These are phyloP conservation scores for Pseudomyrmex pallidus DNA, from an alignment of 1,140 invertebrate genomes.

Conservation along the genomic window DNA sequence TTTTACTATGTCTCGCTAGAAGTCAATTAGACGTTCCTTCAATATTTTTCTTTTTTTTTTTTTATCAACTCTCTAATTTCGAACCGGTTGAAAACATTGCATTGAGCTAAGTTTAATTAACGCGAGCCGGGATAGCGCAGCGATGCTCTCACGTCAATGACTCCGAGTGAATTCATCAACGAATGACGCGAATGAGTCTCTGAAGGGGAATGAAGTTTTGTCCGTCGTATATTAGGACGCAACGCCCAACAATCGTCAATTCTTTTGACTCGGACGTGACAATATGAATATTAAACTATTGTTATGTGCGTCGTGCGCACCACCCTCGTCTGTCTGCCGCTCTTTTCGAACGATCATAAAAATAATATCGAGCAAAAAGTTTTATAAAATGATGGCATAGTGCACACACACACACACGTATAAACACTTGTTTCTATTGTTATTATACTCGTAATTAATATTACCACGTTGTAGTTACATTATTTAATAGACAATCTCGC, in stretches of 20 bases:
- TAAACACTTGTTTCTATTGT: not conserved
- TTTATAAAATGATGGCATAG: not conserved
- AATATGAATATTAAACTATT: constrained; percentile 62
- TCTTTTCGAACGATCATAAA: not conserved
- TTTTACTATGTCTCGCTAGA: not conserved
- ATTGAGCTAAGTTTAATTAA: constrained; percentile 54
- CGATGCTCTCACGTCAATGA: constrained; percentile 52
- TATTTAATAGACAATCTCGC: not conserved
- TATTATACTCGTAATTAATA: not conserved
- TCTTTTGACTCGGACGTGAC: constrained; percentile 45
- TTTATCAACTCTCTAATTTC: constrained; percentile 8
- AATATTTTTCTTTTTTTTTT: not conserved
- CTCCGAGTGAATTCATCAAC: constrained; percentile 49
- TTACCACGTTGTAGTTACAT: not conserved
- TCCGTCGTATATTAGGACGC: constrained; percentile 50
- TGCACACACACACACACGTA: not conserved
- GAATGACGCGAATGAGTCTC: constrained; percentile 5
- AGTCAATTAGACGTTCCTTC: not conserved
- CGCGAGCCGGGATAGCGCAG: constrained; percentile 29
- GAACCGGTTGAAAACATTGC: not conserved
- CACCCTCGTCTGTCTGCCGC: not conserved
- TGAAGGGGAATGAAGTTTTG: constrained; percentile 52
- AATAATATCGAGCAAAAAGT: not conserved
- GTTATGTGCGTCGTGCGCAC: constrained; percentile 36
- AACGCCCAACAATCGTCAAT: not conserved